A percentile compares a stretch with the other conserved stretches of the same genome.
phyloP scores from a whole-genome alignment of 1,140 invertebrate species.

The Drosophila nikananu region DNA sequence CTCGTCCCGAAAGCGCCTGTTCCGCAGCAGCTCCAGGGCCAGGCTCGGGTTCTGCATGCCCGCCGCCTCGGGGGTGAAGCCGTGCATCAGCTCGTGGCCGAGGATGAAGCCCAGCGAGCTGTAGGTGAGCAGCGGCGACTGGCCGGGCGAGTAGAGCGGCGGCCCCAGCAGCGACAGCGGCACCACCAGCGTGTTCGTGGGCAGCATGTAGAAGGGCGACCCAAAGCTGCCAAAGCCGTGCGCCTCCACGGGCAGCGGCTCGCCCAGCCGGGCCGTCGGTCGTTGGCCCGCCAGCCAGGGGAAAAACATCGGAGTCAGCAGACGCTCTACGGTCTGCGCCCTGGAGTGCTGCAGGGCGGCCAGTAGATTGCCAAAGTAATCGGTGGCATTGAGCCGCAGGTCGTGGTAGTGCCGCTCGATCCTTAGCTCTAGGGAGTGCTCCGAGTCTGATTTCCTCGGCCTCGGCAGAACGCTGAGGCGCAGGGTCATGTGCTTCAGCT shows the following conservation, averaged over 20 bases:
- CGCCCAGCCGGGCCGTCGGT: not conserved
- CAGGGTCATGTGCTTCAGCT: slow-evolving; percentile 43
- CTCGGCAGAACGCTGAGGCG: slow-evolving; percentile 50
- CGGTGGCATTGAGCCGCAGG: slow-evolving; percentile 19
- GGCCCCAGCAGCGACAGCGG: slow-evolving; percentile 43
- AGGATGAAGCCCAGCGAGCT: slow-evolving; percentile 62
- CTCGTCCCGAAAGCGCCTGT: not conserved
- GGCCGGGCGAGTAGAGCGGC: slow-evolving; percentile 30
- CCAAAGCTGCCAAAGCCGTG: slow-evolving; percentile 45
- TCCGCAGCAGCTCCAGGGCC: not conserved
- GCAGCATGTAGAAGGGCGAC: slow-evolving; percentile 43
- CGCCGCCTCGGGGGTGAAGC: slow-evolving; percentile 34
- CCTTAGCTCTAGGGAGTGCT: not conserved
- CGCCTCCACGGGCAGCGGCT: not conserved
- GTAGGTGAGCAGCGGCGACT: slow-evolving; percentile 23
- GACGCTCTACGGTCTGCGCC: too few relatives aligned
- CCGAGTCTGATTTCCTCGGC: too few relatives aligned
- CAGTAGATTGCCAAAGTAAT: slow-evolving; percentile 53
- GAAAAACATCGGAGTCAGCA: too few relatives aligned
- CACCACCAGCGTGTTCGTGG: slow-evolving; percentile 41
- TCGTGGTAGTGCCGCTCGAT: slow-evolving; percentile 29
- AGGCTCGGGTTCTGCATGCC: not conserved
- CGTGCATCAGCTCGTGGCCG: slow-evolving; percentile 59
- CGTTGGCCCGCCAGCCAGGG: not conserved
- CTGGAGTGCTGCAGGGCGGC: slow-evolving; percentile 5